These are phyloP conservation scores for Tapera naevia DNA, from an alignment of 2,797 vertebrate species.

Conservation along the genomic window DNA sequence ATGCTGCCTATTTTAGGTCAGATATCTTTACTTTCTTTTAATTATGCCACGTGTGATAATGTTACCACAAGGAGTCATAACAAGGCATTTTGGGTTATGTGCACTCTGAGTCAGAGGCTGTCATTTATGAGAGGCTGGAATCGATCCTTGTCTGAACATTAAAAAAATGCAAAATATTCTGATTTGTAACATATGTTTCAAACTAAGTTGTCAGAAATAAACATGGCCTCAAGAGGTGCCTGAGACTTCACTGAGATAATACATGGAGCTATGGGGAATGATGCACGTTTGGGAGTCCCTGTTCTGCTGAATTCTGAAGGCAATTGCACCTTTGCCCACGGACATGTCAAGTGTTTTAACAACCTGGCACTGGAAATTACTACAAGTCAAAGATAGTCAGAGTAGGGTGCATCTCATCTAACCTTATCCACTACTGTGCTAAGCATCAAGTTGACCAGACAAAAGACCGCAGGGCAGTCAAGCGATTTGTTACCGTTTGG, in stretches of 20 bases:
- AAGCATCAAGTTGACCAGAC: background rate
- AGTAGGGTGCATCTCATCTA: background rate
- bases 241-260: background rate
- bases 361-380: background rate
- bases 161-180: background rate
- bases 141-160: background rate
- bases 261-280: background rate
- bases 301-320: background rate
- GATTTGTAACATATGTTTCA: background rate
- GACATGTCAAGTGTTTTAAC: background rate
- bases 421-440: background rate
- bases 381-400: background rate
- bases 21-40: conserved; percentile 21
- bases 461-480: background rate
- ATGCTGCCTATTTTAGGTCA: conserved; percentile 3
- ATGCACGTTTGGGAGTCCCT: fast-evolving
- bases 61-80: background rate
- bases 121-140: background rate
- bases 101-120: background rate
- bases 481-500: background rate
- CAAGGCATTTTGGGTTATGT: background rate
- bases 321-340: background rate
- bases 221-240: background rate
- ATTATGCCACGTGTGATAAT: background rate
- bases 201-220: background rate